Conservation (phyloP, 2,797 vertebrate species). For the Artibeus lituratus region DNA sequence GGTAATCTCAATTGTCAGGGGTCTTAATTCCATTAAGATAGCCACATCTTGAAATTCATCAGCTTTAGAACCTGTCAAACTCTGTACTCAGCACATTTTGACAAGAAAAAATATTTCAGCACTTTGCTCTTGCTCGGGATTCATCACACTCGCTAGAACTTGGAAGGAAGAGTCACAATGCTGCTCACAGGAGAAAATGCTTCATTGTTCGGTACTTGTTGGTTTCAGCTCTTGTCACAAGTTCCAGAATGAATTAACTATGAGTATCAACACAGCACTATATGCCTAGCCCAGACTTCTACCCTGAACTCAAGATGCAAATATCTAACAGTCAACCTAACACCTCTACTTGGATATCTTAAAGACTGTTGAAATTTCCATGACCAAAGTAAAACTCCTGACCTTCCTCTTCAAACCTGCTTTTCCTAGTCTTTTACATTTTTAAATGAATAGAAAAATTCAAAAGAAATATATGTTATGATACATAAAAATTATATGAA, state of each 20-base stretch:
- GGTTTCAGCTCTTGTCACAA: neutral
- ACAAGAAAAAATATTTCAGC: neutral
- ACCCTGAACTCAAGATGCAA: neutral
- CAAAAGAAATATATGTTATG: slow-evolving; percentile 13
- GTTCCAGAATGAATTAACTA: neutral
- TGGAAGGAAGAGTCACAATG: neutral
- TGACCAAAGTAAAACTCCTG: slow-evolving; percentile 17
- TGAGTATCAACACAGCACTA: neutral
- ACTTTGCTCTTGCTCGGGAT: neutral
- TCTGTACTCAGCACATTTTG: neutral
- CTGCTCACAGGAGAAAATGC: neutral
- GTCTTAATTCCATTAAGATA: slow-evolving; percentile 53
- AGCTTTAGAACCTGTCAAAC: neutral
- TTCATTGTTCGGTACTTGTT: neutral
- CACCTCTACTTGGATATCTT: neutral
- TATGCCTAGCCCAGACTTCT: neutral
- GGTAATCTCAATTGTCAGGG: neutral
- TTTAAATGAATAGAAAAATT: slow-evolving; percentile 15
- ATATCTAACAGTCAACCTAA: slow-evolving; percentile 3
- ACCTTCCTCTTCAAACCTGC: neutral
- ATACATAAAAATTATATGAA: neutral
- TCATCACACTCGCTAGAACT: neutral
- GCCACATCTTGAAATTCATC: neutral
- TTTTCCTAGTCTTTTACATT: slow-evolving; percentile 12
- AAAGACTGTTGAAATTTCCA: slow-evolving; percentile 19